Conservation (phyloP, 2,797 vertebrate species). For the Lepilemur ruficaudatus region DNA sequence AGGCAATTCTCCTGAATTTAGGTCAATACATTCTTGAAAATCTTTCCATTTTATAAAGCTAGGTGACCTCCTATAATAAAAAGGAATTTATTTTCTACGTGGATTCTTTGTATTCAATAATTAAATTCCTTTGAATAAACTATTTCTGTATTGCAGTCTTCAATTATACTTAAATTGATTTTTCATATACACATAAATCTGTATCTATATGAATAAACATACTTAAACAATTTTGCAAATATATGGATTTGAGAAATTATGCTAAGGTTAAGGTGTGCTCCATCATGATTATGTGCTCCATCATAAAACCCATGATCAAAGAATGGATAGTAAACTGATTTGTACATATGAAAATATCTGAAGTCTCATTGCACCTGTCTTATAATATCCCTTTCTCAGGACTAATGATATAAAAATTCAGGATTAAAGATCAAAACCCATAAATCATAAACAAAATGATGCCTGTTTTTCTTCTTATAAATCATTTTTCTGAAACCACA, state of each 20-base stretch:
- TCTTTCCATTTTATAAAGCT: constrained; percentile 18
- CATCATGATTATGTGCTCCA: background rate
- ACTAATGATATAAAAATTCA: constrained; percentile 69
- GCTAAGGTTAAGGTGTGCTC: background rate
- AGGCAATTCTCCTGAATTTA: constrained; percentile 37
- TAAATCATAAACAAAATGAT: constrained; percentile 70
- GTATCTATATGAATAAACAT: background rate
- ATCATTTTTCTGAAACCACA: constrained; percentile 56
- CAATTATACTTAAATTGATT: background rate
- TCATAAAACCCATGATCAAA: background rate
- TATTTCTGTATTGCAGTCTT: background rate
- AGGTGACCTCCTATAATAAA: constrained; percentile 33
- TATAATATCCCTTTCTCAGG: constrained; percentile 38
- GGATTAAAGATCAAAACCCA: constrained; percentile 68
- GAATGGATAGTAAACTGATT: constrained; percentile 54
- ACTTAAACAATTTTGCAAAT: background rate
- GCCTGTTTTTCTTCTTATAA: constrained; percentile 64
- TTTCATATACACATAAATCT: background rate
- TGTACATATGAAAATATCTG: constrained; percentile 50
- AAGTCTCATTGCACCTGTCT: constrained; percentile 52
- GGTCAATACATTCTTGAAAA: constrained; percentile 50
- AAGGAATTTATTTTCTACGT: constrained; percentile 27
- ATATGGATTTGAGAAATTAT: constrained; percentile 10
- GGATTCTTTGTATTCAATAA: background rate
- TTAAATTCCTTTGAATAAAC: constrained; percentile 1